phyloP scores from a whole-genome alignment of 1,140 invertebrate species.

The Drosophila pectinifera region DNA sequence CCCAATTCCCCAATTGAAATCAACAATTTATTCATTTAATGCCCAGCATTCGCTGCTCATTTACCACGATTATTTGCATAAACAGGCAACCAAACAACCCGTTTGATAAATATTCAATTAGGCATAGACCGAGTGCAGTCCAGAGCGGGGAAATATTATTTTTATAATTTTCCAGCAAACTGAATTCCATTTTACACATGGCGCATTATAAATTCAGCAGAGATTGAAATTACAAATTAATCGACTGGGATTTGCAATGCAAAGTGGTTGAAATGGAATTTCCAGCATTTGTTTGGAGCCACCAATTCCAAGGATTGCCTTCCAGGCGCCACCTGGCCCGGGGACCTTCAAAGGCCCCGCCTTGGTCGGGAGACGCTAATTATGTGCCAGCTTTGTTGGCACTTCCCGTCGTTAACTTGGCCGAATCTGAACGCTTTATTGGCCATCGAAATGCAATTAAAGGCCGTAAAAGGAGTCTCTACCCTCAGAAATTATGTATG shows the following conservation, averaged over 20 bases:
- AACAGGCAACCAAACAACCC: slow-evolving; percentile 38
- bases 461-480: slow-evolving; percentile 59
- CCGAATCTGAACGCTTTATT: slow-evolving; percentile 66
- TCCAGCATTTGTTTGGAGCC: slow-evolving; percentile 1
- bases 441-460: slow-evolving; percentile 78
- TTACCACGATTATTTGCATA: slow-evolving; percentile 70
- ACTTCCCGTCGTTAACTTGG: slow-evolving; percentile 77
- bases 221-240: slow-evolving; percentile 76
- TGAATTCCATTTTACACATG: slow-evolving; percentile 39
- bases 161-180: slow-evolving; percentile 54
- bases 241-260: slow-evolving; percentile 53
- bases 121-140: slow-evolving; percentile 24
- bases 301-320: neutral
- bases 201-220: slow-evolving; percentile 30
- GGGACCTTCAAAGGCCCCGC: slow-evolving; percentile 50
- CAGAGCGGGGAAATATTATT: slow-evolving; percentile 46
- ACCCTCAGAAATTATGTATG: slow-evolving; percentile 26
- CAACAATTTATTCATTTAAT: slow-evolving; percentile 56
- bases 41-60: slow-evolving; percentile 50
- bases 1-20: slow-evolving; percentile 30
- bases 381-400: slow-evolving; percentile 59
- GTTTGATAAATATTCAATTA: slow-evolving; percentile 82
- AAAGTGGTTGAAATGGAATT: slow-evolving; percentile 20
- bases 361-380: slow-evolving; percentile 61
- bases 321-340: slow-evolving; percentile 48